Conservation (phyloP, 2,113 vertebrate species). For the Scartelaos histophorus region DNA sequence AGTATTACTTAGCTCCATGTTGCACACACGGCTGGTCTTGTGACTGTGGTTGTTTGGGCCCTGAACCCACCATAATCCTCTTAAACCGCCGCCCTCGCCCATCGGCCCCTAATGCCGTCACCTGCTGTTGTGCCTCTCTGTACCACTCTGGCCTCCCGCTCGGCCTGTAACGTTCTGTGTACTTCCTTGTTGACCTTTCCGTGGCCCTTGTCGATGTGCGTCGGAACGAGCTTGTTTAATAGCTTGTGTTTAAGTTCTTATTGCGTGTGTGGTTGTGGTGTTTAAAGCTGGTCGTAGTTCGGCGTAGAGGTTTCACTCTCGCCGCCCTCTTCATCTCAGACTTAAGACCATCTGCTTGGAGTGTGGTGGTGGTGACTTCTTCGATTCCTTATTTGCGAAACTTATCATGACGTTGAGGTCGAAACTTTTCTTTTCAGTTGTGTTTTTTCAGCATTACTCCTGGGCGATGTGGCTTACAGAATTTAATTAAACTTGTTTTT, state of each 20-base stretch:
- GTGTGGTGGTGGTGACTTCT: constrained; percentile 30
- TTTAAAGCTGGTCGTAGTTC: constrained; percentile 21
- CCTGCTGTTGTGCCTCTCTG: constrained; percentile 50
- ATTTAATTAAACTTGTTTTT: too few relatives aligned
- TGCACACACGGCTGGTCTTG: constrained; percentile 16
- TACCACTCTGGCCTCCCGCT: constrained; percentile 18
- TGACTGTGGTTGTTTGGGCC: constrained; percentile 45
- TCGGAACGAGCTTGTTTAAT: neutral
- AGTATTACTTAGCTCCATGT: constrained; percentile 6
- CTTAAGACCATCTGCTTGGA: constrained; percentile 63
- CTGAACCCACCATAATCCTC: constrained; percentile 66
- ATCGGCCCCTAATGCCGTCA: constrained; percentile 44
- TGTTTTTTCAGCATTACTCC: neutral
- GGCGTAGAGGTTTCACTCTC: constrained; percentile 47
- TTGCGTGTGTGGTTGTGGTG: constrained; percentile 21
- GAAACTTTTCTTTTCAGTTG: too few relatives aligned
- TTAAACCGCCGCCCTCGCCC: constrained; percentile 45
- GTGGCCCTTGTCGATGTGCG: constrained; percentile 7
- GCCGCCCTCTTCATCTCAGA: constrained; percentile 50
- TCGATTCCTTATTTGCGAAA: constrained; percentile 18
- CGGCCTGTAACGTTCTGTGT: constrained; percentile 16
- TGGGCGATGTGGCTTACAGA: too few relatives aligned
- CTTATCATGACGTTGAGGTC: constrained; percentile 1
- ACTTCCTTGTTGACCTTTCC: neutral
- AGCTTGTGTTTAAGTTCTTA: neutral